A percentile compares a stretch with the other conserved stretches of the same genome.
These are phyloP conservation scores for Chinchilla lanigera DNA, from an alignment of 2,113 vertebrate genomes.

Conservation along the genomic window DNA sequence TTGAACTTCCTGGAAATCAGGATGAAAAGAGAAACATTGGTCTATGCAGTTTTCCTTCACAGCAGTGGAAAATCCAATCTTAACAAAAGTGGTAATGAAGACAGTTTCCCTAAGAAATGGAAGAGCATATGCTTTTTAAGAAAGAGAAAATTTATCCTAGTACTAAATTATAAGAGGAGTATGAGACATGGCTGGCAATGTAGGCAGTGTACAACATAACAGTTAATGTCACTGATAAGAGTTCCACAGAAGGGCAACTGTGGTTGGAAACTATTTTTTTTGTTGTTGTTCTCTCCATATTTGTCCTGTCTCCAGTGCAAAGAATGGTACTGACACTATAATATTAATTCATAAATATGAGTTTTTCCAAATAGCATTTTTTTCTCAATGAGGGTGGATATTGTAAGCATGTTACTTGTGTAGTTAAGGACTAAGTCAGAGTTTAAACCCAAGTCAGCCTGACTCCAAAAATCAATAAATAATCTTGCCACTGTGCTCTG, in stretches of 20 bases:
- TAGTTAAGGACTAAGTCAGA: not conserved
- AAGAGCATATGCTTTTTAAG: constrained; percentile 1
- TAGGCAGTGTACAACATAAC: not conserved
- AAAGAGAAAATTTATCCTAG: not conserved
- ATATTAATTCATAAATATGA: not conserved
- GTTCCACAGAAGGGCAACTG: not conserved
- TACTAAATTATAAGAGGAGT: constrained; percentile 28
- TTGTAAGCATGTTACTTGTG: not conserved
- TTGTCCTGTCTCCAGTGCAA: not conserved
- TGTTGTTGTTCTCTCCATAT: not conserved
- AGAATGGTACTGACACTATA: not conserved
- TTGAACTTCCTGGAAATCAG: constrained; percentile 16
- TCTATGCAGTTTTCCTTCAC: constrained; percentile 29
- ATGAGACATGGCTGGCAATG: not conserved
- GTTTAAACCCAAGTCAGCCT: not conserved
- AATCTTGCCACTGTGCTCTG: not conserved
- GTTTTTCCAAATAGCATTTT: not conserved
- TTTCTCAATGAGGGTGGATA: not conserved
- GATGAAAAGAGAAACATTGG: constrained; percentile 5
- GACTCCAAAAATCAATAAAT: constrained; percentile 1
- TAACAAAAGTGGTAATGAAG: constrained; percentile 7
- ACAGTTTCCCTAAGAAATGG: constrained; percentile 15
- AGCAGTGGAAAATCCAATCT: not conserved
- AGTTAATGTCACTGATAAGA: not conserved
- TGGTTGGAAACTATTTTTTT: not conserved